Conservation (phyloP, 2,113 vertebrate genomes). For the Oplegnathus fasciatus region DNA sequence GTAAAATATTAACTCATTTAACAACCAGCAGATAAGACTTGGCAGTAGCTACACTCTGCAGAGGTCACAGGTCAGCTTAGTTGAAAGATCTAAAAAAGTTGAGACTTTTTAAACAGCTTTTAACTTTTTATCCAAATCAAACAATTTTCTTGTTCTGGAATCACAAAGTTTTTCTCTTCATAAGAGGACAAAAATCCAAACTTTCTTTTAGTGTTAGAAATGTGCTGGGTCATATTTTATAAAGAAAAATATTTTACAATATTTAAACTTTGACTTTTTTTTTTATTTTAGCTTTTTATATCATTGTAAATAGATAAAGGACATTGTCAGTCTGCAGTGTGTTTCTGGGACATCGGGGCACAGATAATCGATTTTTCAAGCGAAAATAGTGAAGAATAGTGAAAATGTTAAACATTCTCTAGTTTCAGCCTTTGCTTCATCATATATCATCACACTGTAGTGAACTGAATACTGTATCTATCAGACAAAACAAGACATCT, state of each 20-base stretch:
- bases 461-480: no score
- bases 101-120: not conserved
- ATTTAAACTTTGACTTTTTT: no score
- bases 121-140: not conserved
- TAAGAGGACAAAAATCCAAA: not conserved
- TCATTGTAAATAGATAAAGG: not conserved
- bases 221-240: not conserved
- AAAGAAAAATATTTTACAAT: not conserved
- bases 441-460: no score
- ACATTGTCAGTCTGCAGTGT: not conserved
- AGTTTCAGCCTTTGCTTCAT: no score
- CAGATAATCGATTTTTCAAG: no score
- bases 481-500: no score
- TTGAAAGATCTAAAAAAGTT: slow-evolving; percentile 17
- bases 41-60: slow-evolving; percentile 1
- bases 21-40: slow-evolving; percentile 6
- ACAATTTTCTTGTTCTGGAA: not conserved
- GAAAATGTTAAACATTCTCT: no score
- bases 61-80: slow-evolving; percentile 11
- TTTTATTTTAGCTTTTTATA: not conserved
- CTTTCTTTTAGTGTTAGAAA: not conserved
- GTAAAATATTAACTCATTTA: slow-evolving; percentile 31
- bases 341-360: no score
- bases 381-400: no score
- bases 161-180: not conserved